Evolutionary conservation across 2,797 vertebrate genomes (phyloP).

Genomic region (Chloroceryle amazona): DNA sequence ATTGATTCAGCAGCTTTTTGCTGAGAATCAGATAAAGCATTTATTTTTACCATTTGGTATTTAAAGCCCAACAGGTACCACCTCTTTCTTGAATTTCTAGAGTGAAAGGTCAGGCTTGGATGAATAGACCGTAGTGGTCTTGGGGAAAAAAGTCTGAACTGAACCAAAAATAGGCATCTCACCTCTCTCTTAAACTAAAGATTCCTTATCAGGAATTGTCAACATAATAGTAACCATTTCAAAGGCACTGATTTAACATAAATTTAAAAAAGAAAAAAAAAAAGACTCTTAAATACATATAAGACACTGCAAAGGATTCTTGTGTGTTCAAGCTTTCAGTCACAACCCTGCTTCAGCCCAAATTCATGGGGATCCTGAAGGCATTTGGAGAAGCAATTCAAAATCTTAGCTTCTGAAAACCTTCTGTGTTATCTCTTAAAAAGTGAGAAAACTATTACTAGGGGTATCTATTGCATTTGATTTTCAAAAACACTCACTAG

Average conservation of each 20-base stretch:
- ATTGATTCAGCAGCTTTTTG: not conserved
- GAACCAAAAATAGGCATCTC: not conserved
- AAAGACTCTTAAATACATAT: not conserved
- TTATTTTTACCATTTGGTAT: not conserved
- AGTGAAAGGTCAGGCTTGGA: not conserved
- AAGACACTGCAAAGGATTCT: not conserved
- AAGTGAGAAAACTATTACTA: not conserved
- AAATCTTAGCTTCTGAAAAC: slow-evolving; percentile 3
- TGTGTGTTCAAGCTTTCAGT: not conserved
- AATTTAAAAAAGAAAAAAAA: not conserved
- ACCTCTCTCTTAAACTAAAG: not conserved
- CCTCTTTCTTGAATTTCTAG: not conserved
- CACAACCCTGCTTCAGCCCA: not conserved
- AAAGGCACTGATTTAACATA: not conserved
- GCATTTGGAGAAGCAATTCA: not conserved
- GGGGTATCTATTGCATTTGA: not conserved
- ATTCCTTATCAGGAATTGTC: not conserved
- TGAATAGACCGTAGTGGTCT: not conserved
- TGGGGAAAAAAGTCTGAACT: not conserved
- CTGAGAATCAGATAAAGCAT: not conserved
- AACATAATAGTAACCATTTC: not conserved
- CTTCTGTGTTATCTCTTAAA: not conserved
- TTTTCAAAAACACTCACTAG: not conserved
- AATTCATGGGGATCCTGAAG: not conserved
- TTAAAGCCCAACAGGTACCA: not conserved